Base-by-base conservation (phyloP, 2,888 invertebrate genomes). In the Macrostomum cliftonense region DNA sequence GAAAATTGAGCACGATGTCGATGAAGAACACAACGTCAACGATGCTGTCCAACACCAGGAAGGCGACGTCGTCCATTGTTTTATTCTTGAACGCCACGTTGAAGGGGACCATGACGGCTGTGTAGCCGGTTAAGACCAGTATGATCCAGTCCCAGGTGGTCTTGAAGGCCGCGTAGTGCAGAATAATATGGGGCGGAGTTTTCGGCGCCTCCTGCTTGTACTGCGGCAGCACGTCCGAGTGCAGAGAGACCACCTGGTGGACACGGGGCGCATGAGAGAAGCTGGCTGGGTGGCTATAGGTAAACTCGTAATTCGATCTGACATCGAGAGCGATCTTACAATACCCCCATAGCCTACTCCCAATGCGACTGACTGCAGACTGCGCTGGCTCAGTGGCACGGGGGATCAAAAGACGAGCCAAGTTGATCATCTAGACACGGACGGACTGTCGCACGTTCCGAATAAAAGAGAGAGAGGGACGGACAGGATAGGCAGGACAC, bases 11-110 rank as follows among this genome's bases (percentile, higher is more conserved):
- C 71, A 95, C 88, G 74, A 97, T 97, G 77, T 97, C 97, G 74
- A 97, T 91, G 77, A 97, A 97, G 78, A 97, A 97, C 69, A 97
- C 89, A 63, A 97, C 95, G 75, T 97, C 97, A 65, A 97, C 95
- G 68, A 97, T 93, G 28, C 28, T 28, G 28, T 28, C 28, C 9
- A 28, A 28, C 28, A 28, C 28, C 59, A 91, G 91, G 58, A 71
- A 70, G 19, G 69, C 59, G 19, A 69, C 68, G 28, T 28, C 28
- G 4, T 70, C 56, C 5, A 71, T 51, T 2, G 72, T 70, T 52
- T 70, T 66, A 61, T 73, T 61, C 59, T 89, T 93, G 78, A 97
- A 97, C 71, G 95, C 93, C 68, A 95, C 93, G 75, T 97, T 95
- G 77, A 91, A 97, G 60, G 95, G 95, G 67, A 95, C 93, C 87